Evolutionary conservation across 2,113 vertebrate genomes (phyloP).

Genomic region (Anoplopoma fimbria): DNA sequence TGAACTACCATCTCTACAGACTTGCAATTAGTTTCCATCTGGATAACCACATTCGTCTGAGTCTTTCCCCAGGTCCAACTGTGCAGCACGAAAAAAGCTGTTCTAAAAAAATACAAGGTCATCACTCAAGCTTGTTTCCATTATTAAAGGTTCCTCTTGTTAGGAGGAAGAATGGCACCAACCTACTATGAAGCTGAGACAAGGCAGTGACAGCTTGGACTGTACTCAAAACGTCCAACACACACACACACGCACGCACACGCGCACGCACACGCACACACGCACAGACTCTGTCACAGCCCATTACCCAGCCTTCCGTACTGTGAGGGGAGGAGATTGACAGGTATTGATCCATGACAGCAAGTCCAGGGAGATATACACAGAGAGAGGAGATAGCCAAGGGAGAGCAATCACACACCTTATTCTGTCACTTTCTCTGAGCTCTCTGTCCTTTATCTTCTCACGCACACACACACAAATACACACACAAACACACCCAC

Average conservation of each 20-base stretch:
- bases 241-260: constrained; percentile 1
- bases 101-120: constrained; percentile 11
- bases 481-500: too few relatives aligned
- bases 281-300: constrained; percentile 36
- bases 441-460: too few relatives aligned
- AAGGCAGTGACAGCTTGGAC: constrained; percentile 37
- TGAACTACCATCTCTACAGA: neutral
- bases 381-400: neutral
- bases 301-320: constrained; percentile 53
- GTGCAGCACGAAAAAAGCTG: neutral
- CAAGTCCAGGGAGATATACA: constrained; percentile 16
- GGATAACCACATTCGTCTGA: neutral
- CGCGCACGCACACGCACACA: neutral
- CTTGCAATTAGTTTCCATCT: neutral
- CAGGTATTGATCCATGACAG: constrained; percentile 53
- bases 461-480: too few relatives aligned
- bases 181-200: constrained; percentile 19
- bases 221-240: constrained; percentile 26
- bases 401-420: neutral
- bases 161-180: constrained; percentile 28
- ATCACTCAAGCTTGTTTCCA: constrained; percentile 33
- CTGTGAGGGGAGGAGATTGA: constrained; percentile 31
- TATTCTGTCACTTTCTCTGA: too few relatives aligned
- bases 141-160: constrained; percentile 53
- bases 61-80: constrained; percentile 5